Conservation (phyloP, 2,113 vertebrate species). For the Balaenoptera acutorostrata region DNA sequence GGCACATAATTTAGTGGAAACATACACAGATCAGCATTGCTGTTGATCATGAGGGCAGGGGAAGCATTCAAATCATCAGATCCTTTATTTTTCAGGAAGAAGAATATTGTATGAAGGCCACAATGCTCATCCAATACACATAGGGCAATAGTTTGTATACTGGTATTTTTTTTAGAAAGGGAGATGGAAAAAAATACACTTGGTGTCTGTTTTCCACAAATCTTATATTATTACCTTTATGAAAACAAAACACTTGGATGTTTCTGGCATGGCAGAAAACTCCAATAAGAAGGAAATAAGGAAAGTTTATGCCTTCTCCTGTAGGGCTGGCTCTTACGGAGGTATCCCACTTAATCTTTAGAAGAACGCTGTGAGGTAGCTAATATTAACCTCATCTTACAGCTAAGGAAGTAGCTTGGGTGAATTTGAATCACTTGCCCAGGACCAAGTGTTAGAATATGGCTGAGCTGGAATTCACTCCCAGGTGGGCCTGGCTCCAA, state of each 20-base stretch:
- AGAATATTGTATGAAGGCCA: neutral
- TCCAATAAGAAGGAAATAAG: neutral
- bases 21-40: slow-evolving; percentile 79
- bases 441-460: neutral
- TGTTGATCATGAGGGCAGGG: slow-evolving; percentile 75
- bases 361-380: neutral
- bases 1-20: slow-evolving; percentile 83
- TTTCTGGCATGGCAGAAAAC: neutral
- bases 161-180: slow-evolving; percentile 35
- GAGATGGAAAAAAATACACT: slow-evolving; percentile 20
- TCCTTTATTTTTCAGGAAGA: slow-evolving; percentile 76
- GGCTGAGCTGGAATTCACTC: neutral
- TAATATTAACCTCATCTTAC: neutral
- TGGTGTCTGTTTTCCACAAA: slow-evolving; percentile 56
- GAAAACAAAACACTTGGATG: neutral
- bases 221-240: slow-evolving; percentile 53
- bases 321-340: neutral
- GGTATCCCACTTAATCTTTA: neutral
- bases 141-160: neutral
- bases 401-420: neutral
- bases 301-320: neutral
- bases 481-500: neutral
- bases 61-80: slow-evolving; percentile 78
- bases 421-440: neutral
- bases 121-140: neutral